Conservation (phyloP, 2,797 vertebrate species). For the Phalanger gymnotis region DNA sequence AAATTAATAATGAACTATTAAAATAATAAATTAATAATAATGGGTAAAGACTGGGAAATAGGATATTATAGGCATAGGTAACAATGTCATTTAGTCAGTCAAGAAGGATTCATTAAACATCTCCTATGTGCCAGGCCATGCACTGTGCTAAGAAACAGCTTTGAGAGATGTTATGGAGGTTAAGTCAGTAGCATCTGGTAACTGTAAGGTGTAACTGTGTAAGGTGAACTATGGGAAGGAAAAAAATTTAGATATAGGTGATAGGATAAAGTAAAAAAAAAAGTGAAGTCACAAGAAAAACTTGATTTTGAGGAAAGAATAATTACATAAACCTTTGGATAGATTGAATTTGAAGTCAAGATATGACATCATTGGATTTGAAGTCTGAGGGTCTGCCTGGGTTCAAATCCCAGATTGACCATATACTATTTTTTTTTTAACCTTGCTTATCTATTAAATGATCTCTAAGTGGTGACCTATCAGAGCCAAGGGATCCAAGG, state of each 20-base stretch:
- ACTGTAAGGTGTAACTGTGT: not conserved
- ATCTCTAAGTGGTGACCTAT: not conserved
- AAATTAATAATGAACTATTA: too few species aligned
- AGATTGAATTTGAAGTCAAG: not conserved
- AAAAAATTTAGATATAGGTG: not conserved
- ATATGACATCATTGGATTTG: not conserved
- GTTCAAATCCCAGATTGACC: not conserved
- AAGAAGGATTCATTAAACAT: not conserved
- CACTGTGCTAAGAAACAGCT: not conserved
- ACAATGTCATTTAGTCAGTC: not conserved
- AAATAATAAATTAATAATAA: not conserved
- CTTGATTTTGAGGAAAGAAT: not conserved
- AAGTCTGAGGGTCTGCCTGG: not conserved
- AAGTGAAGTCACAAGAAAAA: not conserved
- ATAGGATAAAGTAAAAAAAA: not conserved
- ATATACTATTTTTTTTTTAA: not conserved
- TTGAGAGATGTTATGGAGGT: not conserved
- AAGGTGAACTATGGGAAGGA: not conserved
- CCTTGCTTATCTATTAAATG: not conserved
- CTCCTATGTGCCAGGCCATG: not conserved
- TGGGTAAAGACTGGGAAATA: not conserved
- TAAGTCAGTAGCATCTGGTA: not conserved
- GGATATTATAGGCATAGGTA: not conserved
- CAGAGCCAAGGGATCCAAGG: not conserved
- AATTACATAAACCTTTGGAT: not conserved